Evolutionary conservation across 2,113 vertebrate species (phyloP).

Genomic region (human (Homo sapiens)): GRCh38 chr14:67184001-67184500

Average conservation of each 20-base stretch:
- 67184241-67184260: slow-evolving; percentile 13
- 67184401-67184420: neutral
- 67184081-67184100: too few species aligned
- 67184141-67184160: neutral
- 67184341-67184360: neutral
- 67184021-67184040: too few species aligned
- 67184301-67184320: neutral
- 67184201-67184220: neutral
- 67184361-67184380: neutral
- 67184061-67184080: too few species aligned
- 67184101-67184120: too few species aligned
- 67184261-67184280: slow-evolving; percentile 8
- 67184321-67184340: neutral
- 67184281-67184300: neutral
- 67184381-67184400: neutral
- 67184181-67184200: neutral
- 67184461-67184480: neutral
- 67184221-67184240: too few species aligned
- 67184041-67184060: too few species aligned
- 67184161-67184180: neutral
- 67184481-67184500: neutral
- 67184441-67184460: neutral
- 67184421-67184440: neutral
- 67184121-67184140: neutral
- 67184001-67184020: too few species aligned